Base-by-base conservation (phyloP, 92 coral and sea anemone species). In the Zoanthus solanderi region DNA sequence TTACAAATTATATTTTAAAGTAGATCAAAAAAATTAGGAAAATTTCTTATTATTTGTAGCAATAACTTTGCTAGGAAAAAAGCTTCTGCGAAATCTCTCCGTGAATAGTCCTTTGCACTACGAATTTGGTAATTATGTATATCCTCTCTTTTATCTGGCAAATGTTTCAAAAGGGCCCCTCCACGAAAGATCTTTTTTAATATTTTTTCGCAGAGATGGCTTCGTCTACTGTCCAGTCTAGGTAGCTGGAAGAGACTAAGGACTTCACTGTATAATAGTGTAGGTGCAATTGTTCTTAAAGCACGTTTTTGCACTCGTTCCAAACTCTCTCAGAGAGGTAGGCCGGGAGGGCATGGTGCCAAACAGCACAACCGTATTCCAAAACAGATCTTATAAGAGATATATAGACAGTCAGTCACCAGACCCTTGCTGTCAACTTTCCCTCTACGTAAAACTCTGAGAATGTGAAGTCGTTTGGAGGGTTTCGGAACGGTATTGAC, bases 381-480 rank as follows among this genome's bases (percentile, higher is more conserved):
- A 63, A 23, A 16, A 13, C 23, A 63, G 69, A 63, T 63, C 28
- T 17, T 63, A 28, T 58, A 48, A 78, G 37, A 15, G 89, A 46
- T 54, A 75, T 50, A 48, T 85, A 73, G 23, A 85, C 32, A 73
- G 73, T 37, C 32, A 73, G 73, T 37, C 16, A 85, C 53, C 1
- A 85, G 73, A 45, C 74, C 84, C 48, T 60, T 23, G n/a, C 79
- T 45, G 6, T 31, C 42, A 54, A 84, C 78, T 37, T 72, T 72
- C 30, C 79, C 66, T 18, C 88, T 60, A 66, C 85, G 68, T 58
- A 87, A 44, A 23, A 87, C 90, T 28, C 77, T 83, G 44, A 87
- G 63, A n/a, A 77, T 77, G 47, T 86, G 89, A 23, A 86, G 79
- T 37, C 83, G 42, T 48, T 86, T 75, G 32, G 89, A 86, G 50